Base-by-base conservation (phyloP, 2,888 invertebrate genomes). In the Caenorhabditis parvicauda region DNA sequence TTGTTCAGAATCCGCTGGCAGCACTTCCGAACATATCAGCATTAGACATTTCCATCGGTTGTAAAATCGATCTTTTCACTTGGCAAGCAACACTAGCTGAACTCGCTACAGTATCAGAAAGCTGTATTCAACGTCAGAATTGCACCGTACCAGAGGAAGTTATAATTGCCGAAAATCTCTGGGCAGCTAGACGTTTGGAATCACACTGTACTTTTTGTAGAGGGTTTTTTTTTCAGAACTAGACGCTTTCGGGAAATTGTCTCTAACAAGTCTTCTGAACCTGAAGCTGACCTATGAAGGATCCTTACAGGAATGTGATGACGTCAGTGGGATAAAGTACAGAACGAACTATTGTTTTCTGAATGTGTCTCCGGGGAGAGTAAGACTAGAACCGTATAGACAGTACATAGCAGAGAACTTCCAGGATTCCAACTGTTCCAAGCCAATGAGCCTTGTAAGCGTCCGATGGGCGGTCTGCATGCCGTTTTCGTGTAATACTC, bases 181-280 rank as follows among this genome's bases (percentile, higher is more conserved):
- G 54, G 32, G 62, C 62, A 0, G 35, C 58, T 37, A 53, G 54
- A 48, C 57, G 62, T 62, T 3, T 38, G 38, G 17, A 19, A 38
- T 5, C n/a, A 35, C 22, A n/a, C n/a, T n/a, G n/a, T n/a, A n/a
- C n/a, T n/a, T n/a, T n/a, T n/a, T n/a, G n/a, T n/a, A n/a, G n/a
- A n/a, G n/a, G n/a, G n/a, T n/a, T n/a, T n/a, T n/a, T n/a, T 4
- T 44, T 60, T 47, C 38, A 62, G 62, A 62, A 35, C 43, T 62
- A 7, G 62, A 62, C 37, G 57, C 62, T 9, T 62, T 62, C 22
- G 62, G 62, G 19, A 53, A 57, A 12, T 48, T 32, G 0, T 24
- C 48, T 4, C 62, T 57, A 22, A 29, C 62, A 6, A 57, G 53
- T 9, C 7, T 62, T 24, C 45, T 62, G 0, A 52, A 62, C 28